A percentile compares a stretch with the other conserved stretches of the same genome.
Conservation (phyloP, 2,888 invertebrate species). For the Ptilodon capucinus region DNA sequence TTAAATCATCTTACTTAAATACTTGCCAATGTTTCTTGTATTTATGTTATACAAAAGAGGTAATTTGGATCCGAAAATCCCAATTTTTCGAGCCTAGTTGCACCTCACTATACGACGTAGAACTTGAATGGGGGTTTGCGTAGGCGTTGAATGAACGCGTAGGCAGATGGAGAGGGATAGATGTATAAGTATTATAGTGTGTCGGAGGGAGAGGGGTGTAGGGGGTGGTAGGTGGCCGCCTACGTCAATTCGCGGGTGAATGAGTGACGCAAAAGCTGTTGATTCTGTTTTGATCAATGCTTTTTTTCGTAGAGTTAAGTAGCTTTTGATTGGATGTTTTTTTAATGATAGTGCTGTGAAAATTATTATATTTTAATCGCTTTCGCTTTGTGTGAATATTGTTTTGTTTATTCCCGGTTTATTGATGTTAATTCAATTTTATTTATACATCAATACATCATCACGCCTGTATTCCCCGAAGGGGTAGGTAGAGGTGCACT, state of each 20-base stretch:
- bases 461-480: no score
- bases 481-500: no score
- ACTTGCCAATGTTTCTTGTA: no score
- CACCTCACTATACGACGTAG: conserved; percentile 36
- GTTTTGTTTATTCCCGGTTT: no score
- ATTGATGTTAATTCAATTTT: no score
- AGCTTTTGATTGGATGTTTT: conserved; percentile 10
- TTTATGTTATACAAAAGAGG: not conserved
- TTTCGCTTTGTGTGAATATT: no score
- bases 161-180: conserved; percentile 45
- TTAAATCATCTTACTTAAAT: no score
- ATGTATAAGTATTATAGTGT: conserved; percentile 3
- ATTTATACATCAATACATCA: no score
- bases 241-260: conserved; percentile 53
- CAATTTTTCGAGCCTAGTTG: conserved; percentile 4
- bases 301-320: conserved; percentile 13
- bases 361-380: no score
- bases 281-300: conserved; percentile 21
- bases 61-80: not conserved
- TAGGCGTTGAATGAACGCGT: conserved; percentile 66
- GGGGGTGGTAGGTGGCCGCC: conserved; percentile 28
- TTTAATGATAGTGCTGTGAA: no score
- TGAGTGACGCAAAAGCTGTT: conserved; percentile 55
- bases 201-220: conserved; percentile 14
- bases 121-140: conserved; percentile 58